These are phyloP conservation scores for Eurystomus glaucurus DNA, from an alignment of 2,797 vertebrate genomes.

Conservation along the genomic window DNA sequence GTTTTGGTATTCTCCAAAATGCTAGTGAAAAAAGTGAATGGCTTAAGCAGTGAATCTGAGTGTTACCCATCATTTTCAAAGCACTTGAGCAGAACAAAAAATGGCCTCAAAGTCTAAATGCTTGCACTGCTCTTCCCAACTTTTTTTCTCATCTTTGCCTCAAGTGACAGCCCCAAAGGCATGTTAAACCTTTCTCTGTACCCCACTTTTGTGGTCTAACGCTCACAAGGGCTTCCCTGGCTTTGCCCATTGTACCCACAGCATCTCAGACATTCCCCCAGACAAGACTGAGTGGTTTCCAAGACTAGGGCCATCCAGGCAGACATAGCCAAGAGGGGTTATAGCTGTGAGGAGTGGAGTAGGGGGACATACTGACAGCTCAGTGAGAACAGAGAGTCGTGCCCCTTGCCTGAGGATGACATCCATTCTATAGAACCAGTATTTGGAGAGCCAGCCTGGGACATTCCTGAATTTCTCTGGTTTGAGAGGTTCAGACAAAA, in stretches of 20 bases:
- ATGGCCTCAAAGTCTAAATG: not conserved
- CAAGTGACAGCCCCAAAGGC: not conserved
- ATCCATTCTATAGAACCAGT: not conserved
- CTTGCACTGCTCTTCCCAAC: not conserved
- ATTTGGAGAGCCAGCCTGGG: not conserved
- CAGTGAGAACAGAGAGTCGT: not conserved
- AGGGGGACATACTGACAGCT: not conserved
- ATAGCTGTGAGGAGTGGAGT: not conserved
- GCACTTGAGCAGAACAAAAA: not conserved
- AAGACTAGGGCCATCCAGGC: not conserved
- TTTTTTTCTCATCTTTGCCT: not conserved
- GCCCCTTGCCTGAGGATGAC: not conserved
- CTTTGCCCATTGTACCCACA: not conserved
- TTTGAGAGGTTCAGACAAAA: conserved; percentile 24
- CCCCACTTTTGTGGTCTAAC: not conserved
- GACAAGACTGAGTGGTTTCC: not conserved
- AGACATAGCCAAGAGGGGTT: not conserved
- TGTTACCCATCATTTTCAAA: not conserved
- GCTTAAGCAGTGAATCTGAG: not conserved
- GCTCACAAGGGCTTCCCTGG: not conserved
- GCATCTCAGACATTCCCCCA: not conserved
- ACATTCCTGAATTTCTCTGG: conserved; percentile 20
- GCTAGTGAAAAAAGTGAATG: not conserved
- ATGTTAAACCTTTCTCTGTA: not conserved
- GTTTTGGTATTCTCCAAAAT: not conserved